phyloP scores from a whole-genome alignment of 2,113 vertebrate species.

The Peromyscus polionotus region DNA sequence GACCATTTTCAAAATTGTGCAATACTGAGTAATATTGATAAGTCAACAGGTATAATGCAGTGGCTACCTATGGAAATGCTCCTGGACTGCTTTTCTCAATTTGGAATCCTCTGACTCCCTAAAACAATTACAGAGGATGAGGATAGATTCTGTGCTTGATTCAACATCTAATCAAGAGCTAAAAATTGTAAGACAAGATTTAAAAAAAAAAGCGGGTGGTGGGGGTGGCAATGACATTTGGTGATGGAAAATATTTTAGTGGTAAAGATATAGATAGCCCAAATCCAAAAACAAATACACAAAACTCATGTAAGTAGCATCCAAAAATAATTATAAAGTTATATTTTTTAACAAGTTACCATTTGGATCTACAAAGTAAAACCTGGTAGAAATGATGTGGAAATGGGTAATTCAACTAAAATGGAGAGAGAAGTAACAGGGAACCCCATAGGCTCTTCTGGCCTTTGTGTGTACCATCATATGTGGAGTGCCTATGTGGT shows the following conservation, averaged over 20 bases:
- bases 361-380: not conserved
- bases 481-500: not conserved
- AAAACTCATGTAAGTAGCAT: not conserved
- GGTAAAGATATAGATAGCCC: not conserved
- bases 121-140: not conserved
- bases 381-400: not conserved
- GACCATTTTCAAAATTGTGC: too few relatives aligned
- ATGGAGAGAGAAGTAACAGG: not conserved
- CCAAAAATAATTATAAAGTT: not conserved
- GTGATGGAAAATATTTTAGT: not conserved
- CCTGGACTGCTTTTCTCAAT: not conserved
- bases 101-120: not conserved
- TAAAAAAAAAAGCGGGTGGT: not conserved
- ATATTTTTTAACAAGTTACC: not conserved
- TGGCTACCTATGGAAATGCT: not conserved
- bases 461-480: not conserved
- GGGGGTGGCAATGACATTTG: not conserved
- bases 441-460: not conserved
- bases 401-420: not conserved
- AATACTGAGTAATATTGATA: not conserved
- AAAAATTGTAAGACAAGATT: not conserved
- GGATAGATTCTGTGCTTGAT: not conserved
- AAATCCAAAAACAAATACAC: not conserved
- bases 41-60: not conserved
- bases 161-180: not conserved